Base-by-base conservation (phyloP, 2,888 invertebrate species). In the Hoplodrina ambigua region DNA sequence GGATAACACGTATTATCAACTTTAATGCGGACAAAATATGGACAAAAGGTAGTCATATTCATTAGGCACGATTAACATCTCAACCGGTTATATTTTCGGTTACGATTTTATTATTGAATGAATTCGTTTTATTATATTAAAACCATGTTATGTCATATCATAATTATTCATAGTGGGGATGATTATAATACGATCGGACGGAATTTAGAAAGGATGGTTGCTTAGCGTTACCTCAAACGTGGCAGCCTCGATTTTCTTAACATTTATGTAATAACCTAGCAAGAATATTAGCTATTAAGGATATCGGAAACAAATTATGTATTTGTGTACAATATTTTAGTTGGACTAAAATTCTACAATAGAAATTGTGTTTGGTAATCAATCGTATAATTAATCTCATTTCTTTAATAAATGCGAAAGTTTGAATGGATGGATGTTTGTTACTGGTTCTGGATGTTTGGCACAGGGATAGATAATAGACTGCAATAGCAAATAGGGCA, bases 131-230 rank as follows among this genome's bases (percentile, higher is more conserved):
- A 73, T 62, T 72, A 69, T 58, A 53, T n/a, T 61, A 54, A 49
- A 54, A 64, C 13, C 5, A 30, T 53, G 44, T 69, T 67, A 44
- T 30, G 52, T 82, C 66, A 74, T 37, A 20, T 63, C 53, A 80
- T 61, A 46, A 46, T 46, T 46, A 46, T 41, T 54, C 25, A 46
- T 60, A 54, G 71, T 54, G 55, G 53, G 15, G 46, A 53, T 55
- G 19, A 54, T 54, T 62, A 62, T 66, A 72, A 70, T 65, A 52
- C 41, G 62, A 30, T 49, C 11, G 64, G 37, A 49, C 58, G 52
- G 69, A 72, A 77, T 74, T 81, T 82, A 83, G 81, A 78, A 83
- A 81, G 81, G 84, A 55, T 62, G 20, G 8, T 58, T 13, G 52
- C 57, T 67, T 30, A 25, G 20, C 37, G 46, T 75, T 74, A 49